Base-by-base conservation (phyloP, 2,888 invertebrate genomes). In the Drosophila trichaetosa region DNA sequence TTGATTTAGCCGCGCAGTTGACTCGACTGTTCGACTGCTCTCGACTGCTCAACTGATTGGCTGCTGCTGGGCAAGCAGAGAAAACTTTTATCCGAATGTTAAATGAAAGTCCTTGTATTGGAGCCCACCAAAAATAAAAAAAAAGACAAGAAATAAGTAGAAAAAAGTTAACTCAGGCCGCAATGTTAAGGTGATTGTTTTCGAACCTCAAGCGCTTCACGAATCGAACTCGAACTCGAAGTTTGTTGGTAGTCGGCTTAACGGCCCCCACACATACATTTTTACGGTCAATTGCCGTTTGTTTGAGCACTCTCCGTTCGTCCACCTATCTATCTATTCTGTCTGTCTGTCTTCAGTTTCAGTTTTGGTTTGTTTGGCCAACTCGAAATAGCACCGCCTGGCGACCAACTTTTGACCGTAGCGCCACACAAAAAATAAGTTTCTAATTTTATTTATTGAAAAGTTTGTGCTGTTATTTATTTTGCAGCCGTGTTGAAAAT, bases 391-490 rank as follows among this genome's bases (percentile, higher is more conserved):
- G 56, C 75, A 56, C 66, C 71, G 73, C 73, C 78, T 89, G 81
- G 89, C 81, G 84, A 87, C 89, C 71, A 85, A 85, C 82, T 85
- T 85, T 87, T 87, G 80, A 87, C 85, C 87, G 70, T 73, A 61
- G 76, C 61, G 42, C 27, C 36, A 46, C 11, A 27, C 8, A 46
- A 54, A 52, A 70, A n/a, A 49, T 59, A 69, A 90, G 90, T 87
- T 87, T 90, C 84, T 89, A 87, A 87, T 87, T 87, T 87, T 87
- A 87, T 87, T 87, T 87, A 87, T 87, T 87, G 87, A 90, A 90
- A 87, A 87, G 84, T 87, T 87, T 83, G 80, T 83, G 74, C 75
- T 85, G 87, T 87, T 85, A 88, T 85, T 85, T 85, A 85, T 85
- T 81, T 89, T 60, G 76, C 72, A 85, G 56, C 80, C 84, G 86